Conservation (phyloP, 30 jellyfish, hydroid and myxozoan species). For the Cassiopea xamachana region DNA sequence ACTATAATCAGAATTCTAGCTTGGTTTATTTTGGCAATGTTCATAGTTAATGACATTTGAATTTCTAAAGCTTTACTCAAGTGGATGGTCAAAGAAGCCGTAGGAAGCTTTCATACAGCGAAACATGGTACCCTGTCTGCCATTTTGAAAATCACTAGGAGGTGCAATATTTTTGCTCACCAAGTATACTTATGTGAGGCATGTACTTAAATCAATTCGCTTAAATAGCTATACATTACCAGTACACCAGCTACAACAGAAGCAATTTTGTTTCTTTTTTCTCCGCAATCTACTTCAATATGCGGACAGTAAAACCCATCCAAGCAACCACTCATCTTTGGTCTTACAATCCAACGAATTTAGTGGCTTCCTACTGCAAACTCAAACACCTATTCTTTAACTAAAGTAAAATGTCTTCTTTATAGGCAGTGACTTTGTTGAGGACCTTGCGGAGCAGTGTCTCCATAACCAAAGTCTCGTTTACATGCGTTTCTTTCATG, state of each 20-base stretch:
- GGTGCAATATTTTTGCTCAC: too few species aligned
- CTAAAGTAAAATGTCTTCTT: neutral
- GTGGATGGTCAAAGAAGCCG: too few species aligned
- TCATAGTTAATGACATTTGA: neutral
- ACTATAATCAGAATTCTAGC: neutral
- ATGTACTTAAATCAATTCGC: too few species aligned
- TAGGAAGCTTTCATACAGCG: too few species aligned
- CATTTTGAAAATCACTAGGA: too few species aligned
- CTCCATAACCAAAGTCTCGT: neutral
- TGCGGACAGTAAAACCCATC: constrained; percentile 96
- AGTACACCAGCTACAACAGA: constrained; percentile 86
- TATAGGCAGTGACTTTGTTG: neutral
- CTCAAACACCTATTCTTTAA: neutral
- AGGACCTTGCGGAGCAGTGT: neutral
- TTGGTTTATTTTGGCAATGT: neutral
- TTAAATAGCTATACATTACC: constrained; percentile 54
- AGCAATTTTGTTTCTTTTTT: constrained; percentile 90
- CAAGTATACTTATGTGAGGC: too few species aligned
- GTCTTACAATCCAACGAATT: too few species aligned
- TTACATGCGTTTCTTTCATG: constrained; percentile 8
- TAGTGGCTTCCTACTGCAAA: neutral
- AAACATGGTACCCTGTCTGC: too few species aligned
- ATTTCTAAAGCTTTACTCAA: too few species aligned
- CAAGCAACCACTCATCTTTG: constrained; percentile 92
- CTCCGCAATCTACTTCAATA: constrained; percentile 88